Evolutionary conservation across 1,140 invertebrate genomes (phyloP).

Genomic region (Halictus rubicundus): DNA sequence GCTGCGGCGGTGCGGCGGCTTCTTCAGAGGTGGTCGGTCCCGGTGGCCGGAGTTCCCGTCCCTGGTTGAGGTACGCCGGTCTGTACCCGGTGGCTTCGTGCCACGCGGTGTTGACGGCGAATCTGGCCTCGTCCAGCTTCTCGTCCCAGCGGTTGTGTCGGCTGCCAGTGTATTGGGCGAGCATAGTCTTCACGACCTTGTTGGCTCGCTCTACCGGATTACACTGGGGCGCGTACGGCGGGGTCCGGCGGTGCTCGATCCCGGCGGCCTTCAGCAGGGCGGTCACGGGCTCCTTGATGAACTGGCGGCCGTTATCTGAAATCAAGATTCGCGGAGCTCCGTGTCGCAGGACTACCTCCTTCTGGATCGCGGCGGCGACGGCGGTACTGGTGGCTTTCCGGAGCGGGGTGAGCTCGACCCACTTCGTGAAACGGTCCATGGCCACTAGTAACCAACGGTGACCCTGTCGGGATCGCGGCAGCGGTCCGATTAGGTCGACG

Average conservation of each 20-base stretch:
- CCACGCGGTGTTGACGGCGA: neutral
- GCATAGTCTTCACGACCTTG: neutral
- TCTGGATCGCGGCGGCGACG: neutral
- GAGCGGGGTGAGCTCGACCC: neutral
- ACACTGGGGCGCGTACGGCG: neutral
- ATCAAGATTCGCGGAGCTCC: neutral
- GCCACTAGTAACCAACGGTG: neutral
- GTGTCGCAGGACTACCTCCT: neutral
- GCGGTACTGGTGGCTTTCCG: neutral
- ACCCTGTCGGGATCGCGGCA: neutral
- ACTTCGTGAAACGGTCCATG: constrained; percentile 10
- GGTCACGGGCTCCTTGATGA: neutral
- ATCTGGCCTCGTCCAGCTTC: neutral
- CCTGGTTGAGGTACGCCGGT: neutral
- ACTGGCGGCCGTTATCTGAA: constrained; percentile 4
- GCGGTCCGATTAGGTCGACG: neutral
- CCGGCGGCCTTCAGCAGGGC: neutral
- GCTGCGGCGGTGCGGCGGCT: too few relatives aligned
- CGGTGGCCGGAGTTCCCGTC: neutral
- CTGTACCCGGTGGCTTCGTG: neutral
- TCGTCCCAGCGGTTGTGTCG: neutral
- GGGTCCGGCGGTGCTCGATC: neutral
- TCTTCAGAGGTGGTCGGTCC: too few relatives aligned
- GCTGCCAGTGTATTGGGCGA: neutral
- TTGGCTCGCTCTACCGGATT: neutral